Base-by-base conservation (phyloP, 2,888 invertebrate species). In the Seira sanloemensis region DNA sequence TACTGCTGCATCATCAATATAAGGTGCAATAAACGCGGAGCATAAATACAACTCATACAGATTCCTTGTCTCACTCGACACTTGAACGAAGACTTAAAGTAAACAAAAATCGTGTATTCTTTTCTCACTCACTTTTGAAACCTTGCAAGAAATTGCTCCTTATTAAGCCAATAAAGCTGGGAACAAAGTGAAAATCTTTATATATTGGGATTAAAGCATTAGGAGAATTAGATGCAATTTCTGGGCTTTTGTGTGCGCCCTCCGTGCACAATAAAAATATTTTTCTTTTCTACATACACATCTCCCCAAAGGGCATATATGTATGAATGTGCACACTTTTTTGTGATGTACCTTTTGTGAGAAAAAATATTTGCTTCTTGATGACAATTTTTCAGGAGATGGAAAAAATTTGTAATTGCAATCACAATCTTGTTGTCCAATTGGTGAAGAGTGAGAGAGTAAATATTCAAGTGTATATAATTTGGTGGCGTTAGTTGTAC, bases 151-250 rank as follows among this genome's bases (percentile, higher is more conserved):
- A 37, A 37, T 37, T 37, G 37, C 37, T 37, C 37, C 37, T 37
- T 7, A 37, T 37, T 37, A 4, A 37, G 37, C n/a, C n/a, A n/a
- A n/a, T n/a, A n/a, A n/a, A n/a, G n/a, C n/a, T n/a, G n/a, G n/a
- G n/a, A n/a, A n/a, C n/a, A 37, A 37, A 37, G 37, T 7, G 37
- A 37, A 37, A 37, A 77, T 58, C 19, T 78, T 71, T 74, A 67
- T 74, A 37, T 75, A 75, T 58, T 74, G 72, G 69, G 80, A 80
- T 80, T 80, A 80, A 68, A 69, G 80, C 74, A 80, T 80, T 80
- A 80, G n/a, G 9, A 18, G 58, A 58, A 58, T 58, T 58, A 58
- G 58, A 9, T n/a, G 58, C 58, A 58, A 58, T 58, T 58, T 58
- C n/a, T 58, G 58, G 21, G 9, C 23, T 68, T 74, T 58, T 66